A percentile compares a stretch with the other conserved stretches of the same genome.
These are phyloP conservation scores for Macrocentrus cingulum DNA, from an alignment of 1,140 invertebrate species.

Conservation along the genomic window DNA sequence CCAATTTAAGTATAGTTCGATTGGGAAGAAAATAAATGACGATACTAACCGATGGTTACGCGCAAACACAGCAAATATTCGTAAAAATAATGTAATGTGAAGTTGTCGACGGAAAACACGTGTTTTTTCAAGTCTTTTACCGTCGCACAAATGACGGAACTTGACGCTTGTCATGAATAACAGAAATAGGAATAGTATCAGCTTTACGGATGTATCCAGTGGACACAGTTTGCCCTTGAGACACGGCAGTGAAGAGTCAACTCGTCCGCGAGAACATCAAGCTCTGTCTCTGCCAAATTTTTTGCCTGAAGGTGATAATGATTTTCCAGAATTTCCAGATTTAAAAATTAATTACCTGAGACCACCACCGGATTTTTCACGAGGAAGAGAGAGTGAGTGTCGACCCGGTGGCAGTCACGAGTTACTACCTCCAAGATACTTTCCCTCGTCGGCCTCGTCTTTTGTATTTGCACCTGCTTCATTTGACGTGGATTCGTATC, in stretches of 20 bases:
- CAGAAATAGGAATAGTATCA: constrained; percentile 2
- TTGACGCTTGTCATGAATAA: constrained; percentile 36
- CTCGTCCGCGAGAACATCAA: no score
- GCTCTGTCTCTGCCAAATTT: no score
- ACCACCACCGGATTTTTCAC: neutral
- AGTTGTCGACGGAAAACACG: constrained; percentile 5
- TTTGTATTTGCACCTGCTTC: constrained; percentile 10
- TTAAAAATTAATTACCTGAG: neutral
- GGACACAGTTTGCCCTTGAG: neutral
- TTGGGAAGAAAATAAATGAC: no score
- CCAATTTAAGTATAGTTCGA: no score
- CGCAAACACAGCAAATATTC: no score
- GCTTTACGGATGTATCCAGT: neutral
- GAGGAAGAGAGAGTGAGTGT: neutral
- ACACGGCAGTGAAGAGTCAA: neutral
- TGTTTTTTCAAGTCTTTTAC: neutral
- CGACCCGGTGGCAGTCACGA: neutral
- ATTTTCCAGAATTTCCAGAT: no score
- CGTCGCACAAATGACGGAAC: neutral
- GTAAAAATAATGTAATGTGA: constrained; percentile 13
- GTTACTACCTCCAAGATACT: constrained; percentile 2
- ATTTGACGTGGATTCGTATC: constrained; percentile 80
- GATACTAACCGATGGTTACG: no score
- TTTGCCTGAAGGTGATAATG: no score
- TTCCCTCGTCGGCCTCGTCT: constrained; percentile 20